Evolutionary conservation across 2,797 vertebrate species (phyloP).

Genomic region (Squalus acanthias): DNA sequence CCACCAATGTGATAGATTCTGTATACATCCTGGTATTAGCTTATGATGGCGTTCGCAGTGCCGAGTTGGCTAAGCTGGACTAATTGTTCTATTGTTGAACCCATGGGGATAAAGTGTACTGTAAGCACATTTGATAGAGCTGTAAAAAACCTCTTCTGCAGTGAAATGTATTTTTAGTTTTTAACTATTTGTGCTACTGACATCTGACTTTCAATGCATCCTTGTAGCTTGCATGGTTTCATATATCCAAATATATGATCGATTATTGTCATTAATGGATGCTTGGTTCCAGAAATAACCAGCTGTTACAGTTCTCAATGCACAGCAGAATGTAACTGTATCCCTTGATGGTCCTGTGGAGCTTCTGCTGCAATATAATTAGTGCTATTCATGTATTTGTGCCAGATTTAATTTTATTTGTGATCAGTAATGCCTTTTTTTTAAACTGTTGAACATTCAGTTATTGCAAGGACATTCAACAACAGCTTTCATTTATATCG

Average conservation of each 20-base stretch:
- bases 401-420: neutral
- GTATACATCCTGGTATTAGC: neutral
- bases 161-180: neutral
- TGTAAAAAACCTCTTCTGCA: neutral
- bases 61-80: neutral
- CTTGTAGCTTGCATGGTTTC: neutral
- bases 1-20: neutral
- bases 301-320: neutral
- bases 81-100: neutral
- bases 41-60: neutral
- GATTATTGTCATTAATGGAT: neutral
- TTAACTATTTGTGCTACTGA: neutral
- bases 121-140: neutral
- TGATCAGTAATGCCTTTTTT: neutral
- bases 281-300: neutral
- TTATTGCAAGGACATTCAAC: neutral
- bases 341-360: neutral
- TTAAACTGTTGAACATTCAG: neutral
- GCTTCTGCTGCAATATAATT: slow-evolving; percentile 2
- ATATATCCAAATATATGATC: neutral
- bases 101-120: neutral
- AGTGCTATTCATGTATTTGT: neutral
- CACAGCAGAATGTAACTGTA: neutral
- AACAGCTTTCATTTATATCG: neutral
- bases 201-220: neutral